These are phyloP conservation scores for Ptychodera flava DNA, from an alignment of 35 echinoderm and acorn worm genomes.

Conservation along the genomic window DNA sequence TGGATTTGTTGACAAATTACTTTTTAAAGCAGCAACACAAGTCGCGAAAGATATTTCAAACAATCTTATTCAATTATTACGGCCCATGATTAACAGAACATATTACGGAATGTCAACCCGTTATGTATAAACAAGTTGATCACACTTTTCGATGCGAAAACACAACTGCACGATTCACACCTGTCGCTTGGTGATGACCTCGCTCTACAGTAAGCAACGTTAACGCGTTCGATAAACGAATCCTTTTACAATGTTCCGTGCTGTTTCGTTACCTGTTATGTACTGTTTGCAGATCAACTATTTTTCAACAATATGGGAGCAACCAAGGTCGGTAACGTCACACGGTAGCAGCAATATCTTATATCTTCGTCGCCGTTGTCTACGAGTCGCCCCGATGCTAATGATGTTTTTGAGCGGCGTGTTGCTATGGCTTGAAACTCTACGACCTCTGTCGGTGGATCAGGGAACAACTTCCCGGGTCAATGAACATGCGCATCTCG, in stretches of 20 bases:
- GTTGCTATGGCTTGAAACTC: not conserved
- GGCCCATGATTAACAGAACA: not conserved
- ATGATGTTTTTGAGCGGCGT: not conserved
- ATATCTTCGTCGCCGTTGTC: not conserved
- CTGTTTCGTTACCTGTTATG: no score
- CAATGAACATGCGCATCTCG: not conserved
- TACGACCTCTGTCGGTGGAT: not conserved
- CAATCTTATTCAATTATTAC: not conserved
- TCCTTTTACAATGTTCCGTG: no score
- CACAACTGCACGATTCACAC: no score
- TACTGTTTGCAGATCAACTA: no score
- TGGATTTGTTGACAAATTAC: not conserved
- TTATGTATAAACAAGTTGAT: not conserved
- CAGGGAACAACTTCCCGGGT: not conserved
- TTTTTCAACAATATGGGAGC: no score
- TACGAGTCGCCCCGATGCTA: not conserved
- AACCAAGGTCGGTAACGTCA: no score
- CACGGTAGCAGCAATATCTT: not conserved
- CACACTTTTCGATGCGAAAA: no score
- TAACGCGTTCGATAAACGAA: not conserved
- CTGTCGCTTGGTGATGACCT: not conserved
- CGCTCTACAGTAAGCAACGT: not conserved
- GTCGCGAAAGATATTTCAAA: no score
- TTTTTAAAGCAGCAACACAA: no score
- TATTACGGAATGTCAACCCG: not conserved